Evolutionary conservation across 2,888 invertebrate genomes (phyloP).

Genomic region (Caenorhabditis afra): DNA sequence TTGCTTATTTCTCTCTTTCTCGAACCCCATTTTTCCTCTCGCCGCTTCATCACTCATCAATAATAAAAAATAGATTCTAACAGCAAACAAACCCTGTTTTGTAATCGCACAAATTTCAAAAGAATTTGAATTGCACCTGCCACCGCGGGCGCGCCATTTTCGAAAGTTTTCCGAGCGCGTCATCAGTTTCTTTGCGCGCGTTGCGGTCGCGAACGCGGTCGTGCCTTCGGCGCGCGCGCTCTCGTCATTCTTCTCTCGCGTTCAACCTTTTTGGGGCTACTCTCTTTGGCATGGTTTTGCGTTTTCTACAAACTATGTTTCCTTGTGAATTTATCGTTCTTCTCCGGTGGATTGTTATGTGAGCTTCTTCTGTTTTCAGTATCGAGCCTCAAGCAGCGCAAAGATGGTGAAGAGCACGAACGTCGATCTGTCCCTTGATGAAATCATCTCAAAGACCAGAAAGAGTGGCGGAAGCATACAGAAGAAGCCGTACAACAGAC

Average conservation of each 20-base stretch:
- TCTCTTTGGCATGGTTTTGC: background rate
- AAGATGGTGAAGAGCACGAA: constrained; percentile 57
- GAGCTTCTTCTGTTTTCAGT: constrained; percentile 9
- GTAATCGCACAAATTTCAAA: no score
- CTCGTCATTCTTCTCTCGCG: background rate
- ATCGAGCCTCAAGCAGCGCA: background rate
- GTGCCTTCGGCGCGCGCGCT: background rate
- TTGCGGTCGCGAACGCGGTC: constrained; percentile 13
- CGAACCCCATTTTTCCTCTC: no score
- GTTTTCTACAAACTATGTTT: no score
- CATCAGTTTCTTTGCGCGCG: background rate
- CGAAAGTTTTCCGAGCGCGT: no score
- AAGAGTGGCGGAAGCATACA: constrained; percentile 52
- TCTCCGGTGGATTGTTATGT: no score
- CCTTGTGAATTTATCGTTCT: no score
- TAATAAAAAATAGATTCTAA: no score
- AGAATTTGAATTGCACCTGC: no score
- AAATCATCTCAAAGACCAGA: constrained; percentile 62
- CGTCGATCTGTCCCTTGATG: constrained; percentile 67
- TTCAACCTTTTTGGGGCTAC: background rate
- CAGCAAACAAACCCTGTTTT: no score
- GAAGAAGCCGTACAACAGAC: constrained; percentile 23
- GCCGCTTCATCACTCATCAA: no score
- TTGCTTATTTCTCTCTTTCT: no score
- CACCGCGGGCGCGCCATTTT: background rate